Base-by-base conservation (phyloP, 2,888 invertebrate genomes). In the Drosophila nr. perissopoda region DNA sequence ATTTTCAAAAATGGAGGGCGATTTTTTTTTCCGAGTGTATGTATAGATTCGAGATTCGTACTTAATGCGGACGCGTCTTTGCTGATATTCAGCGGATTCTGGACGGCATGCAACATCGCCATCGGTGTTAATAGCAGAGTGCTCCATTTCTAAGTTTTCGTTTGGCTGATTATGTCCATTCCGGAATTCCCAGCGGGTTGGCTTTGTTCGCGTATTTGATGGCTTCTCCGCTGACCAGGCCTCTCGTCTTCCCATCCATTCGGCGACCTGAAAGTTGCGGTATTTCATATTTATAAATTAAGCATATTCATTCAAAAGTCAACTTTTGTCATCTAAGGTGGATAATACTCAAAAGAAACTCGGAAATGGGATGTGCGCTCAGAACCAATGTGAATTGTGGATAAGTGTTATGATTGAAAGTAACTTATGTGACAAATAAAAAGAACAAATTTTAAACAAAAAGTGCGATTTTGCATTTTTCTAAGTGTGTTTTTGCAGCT, bases 201-300 rank as follows among this genome's bases (percentile, higher is more conserved):
- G 95, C 91, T 95, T 95, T 83, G 95, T 95, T 93, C 95, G 94
- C 91, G 94, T 94, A 93, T 95, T 95, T 90, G 91, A 83, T 86
- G 93, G 92, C 90, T 95, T 95, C 92, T 97, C 97, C 48, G 97
- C 97, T 89, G 97, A 97, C 97, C 97, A 97, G 36, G 97, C 97
- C 94, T 97, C 97, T 91, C 96, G 95, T 91, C 96, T 94, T 90
- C 96, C 95, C 91, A 94, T 94, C 96, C 96, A 96, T 92, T 96
- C 96, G 76, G 95, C 95, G 86, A 93, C 93, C 93, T 93, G 67
- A 5, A 81, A 75, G 25, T 48, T n/a, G 11, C 10, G 13, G 31
- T 38, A 25, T 18, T 33, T 58, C 18, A 31, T 25, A 18, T 29
- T 25, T 13, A 65, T 45, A 13, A 49, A 25, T n/a, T 16, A 27